Evolutionary conservation across 2,797 vertebrate species (phyloP).

Genomic region (Pseudocheirus occidentalis): DNA sequence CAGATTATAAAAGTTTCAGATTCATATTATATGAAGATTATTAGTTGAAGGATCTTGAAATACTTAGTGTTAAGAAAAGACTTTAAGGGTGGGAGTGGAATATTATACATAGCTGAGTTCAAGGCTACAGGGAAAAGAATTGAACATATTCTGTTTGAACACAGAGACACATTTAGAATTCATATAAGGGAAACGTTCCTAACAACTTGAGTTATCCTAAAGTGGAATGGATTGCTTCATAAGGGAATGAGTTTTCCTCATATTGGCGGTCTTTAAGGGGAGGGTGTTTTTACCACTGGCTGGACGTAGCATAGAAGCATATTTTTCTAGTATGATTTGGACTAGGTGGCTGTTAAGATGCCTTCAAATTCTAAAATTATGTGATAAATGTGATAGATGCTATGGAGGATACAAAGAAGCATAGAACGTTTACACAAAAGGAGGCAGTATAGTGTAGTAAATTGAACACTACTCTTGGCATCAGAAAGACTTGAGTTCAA

Average conservation of each 20-base stretch:
- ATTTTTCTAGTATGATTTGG: background rate
- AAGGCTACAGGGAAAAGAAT: background rate
- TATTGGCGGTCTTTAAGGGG: background rate
- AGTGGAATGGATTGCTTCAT: background rate
- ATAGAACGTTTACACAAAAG: background rate
- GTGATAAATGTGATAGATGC: background rate
- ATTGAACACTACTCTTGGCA: background rate
- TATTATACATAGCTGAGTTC: background rate
- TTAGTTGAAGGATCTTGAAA: background rate
- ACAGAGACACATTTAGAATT: background rate
- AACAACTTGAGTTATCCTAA: background rate
- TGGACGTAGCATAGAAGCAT: background rate
- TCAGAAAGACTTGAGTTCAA: slow-evolving; percentile 14
- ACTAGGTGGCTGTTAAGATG: background rate
- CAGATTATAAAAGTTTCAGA: background rate
- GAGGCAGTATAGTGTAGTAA: background rate
- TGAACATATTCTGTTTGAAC: background rate
- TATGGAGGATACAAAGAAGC: background rate
- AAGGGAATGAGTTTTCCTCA: background rate
- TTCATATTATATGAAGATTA: background rate
- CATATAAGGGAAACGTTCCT: background rate
- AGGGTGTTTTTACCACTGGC: background rate
- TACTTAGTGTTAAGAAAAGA: background rate
- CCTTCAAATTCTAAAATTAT: background rate
- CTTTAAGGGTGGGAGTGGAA: background rate